These are phyloP conservation scores for Eolophus roseicapilla DNA, from an alignment of 2,113 vertebrate species.

Conservation along the genomic window DNA sequence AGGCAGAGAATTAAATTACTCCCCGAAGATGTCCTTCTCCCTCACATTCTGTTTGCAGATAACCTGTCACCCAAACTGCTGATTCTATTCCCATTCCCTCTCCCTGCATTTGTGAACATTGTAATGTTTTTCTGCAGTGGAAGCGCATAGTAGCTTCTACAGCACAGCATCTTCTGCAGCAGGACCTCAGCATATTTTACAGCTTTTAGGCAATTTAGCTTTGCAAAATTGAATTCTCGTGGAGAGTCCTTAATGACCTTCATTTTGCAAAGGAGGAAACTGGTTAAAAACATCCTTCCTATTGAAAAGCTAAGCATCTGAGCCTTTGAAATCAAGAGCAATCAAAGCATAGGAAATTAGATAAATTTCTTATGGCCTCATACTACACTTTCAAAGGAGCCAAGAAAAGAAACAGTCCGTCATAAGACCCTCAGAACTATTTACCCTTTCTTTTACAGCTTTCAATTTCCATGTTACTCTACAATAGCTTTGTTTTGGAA, in stretches of 20 bases:
- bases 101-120: neutral
- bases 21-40: neutral
- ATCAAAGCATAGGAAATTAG: neutral
- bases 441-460: neutral
- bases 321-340: neutral
- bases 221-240: neutral
- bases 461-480: neutral
- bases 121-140: neutral
- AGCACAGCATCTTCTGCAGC: neutral
- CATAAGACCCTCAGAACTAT: neutral
- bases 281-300: neutral
- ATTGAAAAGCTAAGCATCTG: neutral
- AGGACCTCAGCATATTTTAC: neutral
- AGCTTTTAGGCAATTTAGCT: neutral
- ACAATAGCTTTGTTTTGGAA: neutral
- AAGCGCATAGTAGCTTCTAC: neutral
- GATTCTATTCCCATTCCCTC: neutral
- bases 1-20: neutral
- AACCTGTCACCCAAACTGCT: neutral
- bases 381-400: neutral
- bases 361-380: neutral
- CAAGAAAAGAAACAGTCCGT: neutral
- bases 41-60: neutral
- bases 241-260: neutral
- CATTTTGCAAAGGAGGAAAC: neutral